phyloP scores from a whole-genome alignment of 2,888 invertebrate species.

The Lasioglossum morio region DNA sequence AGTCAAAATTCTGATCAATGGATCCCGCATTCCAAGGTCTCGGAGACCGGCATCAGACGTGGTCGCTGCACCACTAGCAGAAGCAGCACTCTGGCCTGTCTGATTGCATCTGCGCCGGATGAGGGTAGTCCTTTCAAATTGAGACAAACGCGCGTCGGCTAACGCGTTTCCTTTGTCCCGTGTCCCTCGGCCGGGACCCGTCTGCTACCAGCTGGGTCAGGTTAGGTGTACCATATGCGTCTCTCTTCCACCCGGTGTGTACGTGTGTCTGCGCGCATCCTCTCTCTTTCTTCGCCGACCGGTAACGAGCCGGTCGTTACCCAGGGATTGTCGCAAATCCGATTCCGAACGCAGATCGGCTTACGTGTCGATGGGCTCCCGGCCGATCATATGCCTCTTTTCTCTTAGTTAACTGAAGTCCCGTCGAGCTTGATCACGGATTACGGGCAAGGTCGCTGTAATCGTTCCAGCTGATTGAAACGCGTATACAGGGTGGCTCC shows the following conservation, averaged over 20 bases:
- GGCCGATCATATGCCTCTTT: constrained; percentile 22
- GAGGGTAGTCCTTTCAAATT: constrained; percentile 51
- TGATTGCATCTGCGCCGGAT: constrained; percentile 45
- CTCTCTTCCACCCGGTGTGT: background rate
- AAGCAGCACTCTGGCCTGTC: constrained; percentile 26
- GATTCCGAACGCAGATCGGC: constrained; percentile 18
- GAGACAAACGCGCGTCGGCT: constrained; percentile 58
- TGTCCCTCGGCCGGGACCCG: constrained; percentile 21
- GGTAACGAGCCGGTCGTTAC: constrained; percentile 51
- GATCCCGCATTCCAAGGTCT: constrained; percentile 13
- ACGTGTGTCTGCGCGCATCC: background rate
- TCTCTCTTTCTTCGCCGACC: constrained; percentile 12
- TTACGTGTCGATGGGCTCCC: constrained; percentile 10
- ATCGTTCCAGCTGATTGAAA: constrained; percentile 13
- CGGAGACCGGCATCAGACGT: background rate
- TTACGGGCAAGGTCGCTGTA: constrained; percentile 8
- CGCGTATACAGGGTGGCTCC: background rate
- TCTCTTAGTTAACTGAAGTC: background rate
- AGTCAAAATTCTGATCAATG: constrained; percentile 16
- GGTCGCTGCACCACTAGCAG: constrained; percentile 11
- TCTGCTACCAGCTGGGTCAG: background rate
- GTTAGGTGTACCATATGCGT: background rate
- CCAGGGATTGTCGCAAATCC: constrained; percentile 34
- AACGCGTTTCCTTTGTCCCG: constrained; percentile 56
- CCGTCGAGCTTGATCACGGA: background rate